Percentiles rank a stretch among this genome's conserved stretches.
These are phyloP conservation scores for Drosophila azteca DNA, from an alignment of 1,140 invertebrate genomes.

Conservation along the genomic window DNA sequence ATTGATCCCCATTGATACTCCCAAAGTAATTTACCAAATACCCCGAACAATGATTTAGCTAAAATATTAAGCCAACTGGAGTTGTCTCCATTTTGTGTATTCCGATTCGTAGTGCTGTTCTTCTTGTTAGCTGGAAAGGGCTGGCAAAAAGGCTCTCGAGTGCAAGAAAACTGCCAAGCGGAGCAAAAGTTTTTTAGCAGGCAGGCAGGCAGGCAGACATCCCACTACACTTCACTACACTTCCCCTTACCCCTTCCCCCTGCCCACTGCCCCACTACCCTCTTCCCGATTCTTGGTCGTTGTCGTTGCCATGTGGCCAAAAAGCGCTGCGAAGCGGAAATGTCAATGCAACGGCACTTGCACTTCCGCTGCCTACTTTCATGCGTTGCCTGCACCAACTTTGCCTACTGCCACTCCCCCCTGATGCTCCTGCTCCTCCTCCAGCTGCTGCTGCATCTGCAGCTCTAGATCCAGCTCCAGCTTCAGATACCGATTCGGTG, in stretches of 20 bases:
- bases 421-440: constrained; percentile 22
- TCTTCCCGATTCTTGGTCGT: neutral
- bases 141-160: constrained; percentile 52
- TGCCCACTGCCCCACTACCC: neutral
- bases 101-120: neutral
- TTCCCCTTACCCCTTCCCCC: neutral
- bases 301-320: constrained; percentile 41
- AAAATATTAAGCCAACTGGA: constrained; percentile 15
- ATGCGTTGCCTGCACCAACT: constrained; percentile 59
- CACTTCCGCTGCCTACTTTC: constrained; percentile 75
- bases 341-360: constrained; percentile 80
- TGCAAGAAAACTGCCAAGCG: constrained; percentile 57
- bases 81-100: constrained; percentile 7
- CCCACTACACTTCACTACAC: neutral
- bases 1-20: neutral
- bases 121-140: constrained; percentile 12
- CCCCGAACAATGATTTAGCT: constrained; percentile 2
- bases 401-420: constrained; percentile 52
- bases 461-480: too few species aligned
- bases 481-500: constrained; percentile 23
- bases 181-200: constrained; percentile 62
- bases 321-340: constrained; percentile 77
- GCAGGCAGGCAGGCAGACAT: constrained; percentile 43
- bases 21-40: neutral
- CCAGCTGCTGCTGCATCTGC: neutral